phyloP scores from a whole-genome alignment of 1,140 invertebrate genomes.

The Charaxes varanes region DNA sequence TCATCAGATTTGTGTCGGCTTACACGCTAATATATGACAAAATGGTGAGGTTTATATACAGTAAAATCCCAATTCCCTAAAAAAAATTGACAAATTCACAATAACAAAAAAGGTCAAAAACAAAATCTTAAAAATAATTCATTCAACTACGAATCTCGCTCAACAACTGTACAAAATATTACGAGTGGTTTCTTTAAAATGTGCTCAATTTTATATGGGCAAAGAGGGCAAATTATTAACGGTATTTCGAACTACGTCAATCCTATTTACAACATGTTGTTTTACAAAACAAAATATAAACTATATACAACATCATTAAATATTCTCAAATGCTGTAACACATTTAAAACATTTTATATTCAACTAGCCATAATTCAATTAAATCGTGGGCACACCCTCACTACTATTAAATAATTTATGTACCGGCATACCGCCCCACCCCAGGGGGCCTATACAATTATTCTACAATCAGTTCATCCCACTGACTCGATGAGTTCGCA shows the following conservation, averaged over 20 bases:
- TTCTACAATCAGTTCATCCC: constrained; percentile 31
- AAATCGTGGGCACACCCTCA: constrained; percentile 38
- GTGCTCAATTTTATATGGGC: constrained; percentile 51
- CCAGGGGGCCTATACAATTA: constrained; percentile 48
- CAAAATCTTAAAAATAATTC: constrained; percentile 66
- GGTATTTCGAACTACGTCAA: constrained; percentile 38
- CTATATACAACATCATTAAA: constrained; percentile 74
- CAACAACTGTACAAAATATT: constrained; percentile 73
- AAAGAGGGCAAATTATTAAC: constrained; percentile 54
- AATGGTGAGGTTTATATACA: constrained; percentile 71
- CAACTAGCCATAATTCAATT: constrained; percentile 68
- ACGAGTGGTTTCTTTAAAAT: constrained; percentile 70
- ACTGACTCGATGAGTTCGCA: constrained; percentile 27
- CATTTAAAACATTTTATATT: constrained; percentile 73
- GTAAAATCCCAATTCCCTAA: constrained; percentile 73
- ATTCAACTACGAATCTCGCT: constrained; percentile 68
- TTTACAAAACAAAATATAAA: constrained; percentile 72
- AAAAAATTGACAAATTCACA: constrained; percentile 74
- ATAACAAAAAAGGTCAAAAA: constrained; percentile 68
- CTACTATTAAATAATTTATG: constrained; percentile 41
- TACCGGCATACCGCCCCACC: constrained; percentile 23
- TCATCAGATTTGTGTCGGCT: constrained; percentile 68
- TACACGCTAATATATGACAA: constrained; percentile 64
- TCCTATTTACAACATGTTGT: constrained; percentile 61
- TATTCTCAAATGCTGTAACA: constrained; percentile 73